Percentiles rank a stretch among this genome's conserved stretches.
phyloP scores from a whole-genome alignment of 2,797 vertebrate species.

The Phyllotis vaccarum region DNA sequence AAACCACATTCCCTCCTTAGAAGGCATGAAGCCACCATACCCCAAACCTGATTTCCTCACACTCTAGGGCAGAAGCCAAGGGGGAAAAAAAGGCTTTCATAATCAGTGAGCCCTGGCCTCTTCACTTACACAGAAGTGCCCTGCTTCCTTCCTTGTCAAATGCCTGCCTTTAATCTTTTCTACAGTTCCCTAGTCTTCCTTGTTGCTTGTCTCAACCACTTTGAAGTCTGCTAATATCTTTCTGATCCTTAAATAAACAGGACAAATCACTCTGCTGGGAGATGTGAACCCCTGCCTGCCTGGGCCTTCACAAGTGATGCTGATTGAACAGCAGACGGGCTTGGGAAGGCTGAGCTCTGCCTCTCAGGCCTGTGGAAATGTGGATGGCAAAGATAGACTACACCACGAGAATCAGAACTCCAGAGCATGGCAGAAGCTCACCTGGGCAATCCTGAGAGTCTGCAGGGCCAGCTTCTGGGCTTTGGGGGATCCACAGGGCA shows the following conservation, averaged over 20 bases:
- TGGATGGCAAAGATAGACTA: not conserved
- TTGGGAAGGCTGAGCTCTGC: not conserved
- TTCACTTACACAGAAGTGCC: not conserved
- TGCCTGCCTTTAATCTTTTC: constrained; percentile 58
- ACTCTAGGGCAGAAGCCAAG: not conserved
- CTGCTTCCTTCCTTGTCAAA: constrained; percentile 24
- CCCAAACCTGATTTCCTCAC: not conserved
- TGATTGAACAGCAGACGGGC: constrained; percentile 43
- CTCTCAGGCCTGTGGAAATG: not conserved
- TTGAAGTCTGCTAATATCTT: constrained; percentile 68
- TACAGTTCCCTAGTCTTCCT: constrained; percentile 20
- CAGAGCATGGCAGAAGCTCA: constrained; percentile 71
- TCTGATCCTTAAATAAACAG: constrained; percentile 78
- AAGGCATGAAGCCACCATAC: not conserved
- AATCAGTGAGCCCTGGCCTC: not conserved
- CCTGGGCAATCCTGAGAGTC: constrained; percentile 89
- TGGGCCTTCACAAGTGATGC: constrained; percentile 50
- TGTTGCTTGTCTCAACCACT: constrained; percentile 62
- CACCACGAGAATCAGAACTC: not conserved
- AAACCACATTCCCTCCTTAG: not conserved
- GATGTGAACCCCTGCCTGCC: constrained; percentile 50
- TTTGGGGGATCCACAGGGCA: constrained; percentile 87
- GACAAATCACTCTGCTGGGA: constrained; percentile 71
- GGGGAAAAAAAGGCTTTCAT: not conserved
- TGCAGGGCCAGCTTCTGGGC: constrained; percentile 90